Evolutionary conservation across 2,888 invertebrate species (phyloP).

Genomic region (Orthonychiurus folsomi): DNA sequence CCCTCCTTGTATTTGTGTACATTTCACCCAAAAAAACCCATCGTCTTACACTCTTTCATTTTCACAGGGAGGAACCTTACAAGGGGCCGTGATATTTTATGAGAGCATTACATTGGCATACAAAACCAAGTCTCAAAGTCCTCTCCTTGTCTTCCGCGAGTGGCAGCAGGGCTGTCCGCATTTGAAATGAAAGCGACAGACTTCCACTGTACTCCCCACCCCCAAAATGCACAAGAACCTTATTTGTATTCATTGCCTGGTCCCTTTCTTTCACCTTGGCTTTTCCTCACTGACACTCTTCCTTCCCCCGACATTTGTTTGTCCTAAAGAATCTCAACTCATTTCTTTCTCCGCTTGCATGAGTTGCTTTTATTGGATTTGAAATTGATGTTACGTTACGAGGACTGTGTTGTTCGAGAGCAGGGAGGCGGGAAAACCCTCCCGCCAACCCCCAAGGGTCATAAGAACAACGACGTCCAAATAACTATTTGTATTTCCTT

Average conservation of each 20-base stretch:
- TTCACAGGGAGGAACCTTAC: not conserved
- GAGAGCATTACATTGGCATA: not conserved
- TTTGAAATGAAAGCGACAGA: not conserved
- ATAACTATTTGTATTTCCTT: not conserved
- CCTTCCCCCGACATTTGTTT: not conserved
- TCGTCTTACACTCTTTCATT: not conserved
- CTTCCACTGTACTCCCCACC: not conserved
- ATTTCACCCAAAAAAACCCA: not conserved
- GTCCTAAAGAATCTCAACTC: conserved; percentile 3
- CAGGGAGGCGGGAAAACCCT: not conserved
- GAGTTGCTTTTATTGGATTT: conserved; percentile 1
- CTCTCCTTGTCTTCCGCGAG: no score
- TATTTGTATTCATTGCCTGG: conserved; percentile 2
- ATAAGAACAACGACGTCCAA: not conserved
- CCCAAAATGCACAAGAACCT: no score
- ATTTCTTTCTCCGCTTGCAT: not conserved
- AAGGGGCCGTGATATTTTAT: not conserved
- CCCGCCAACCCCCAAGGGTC: not conserved
- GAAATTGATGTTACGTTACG: not conserved
- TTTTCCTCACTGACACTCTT: not conserved
- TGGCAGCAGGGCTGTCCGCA: not conserved
- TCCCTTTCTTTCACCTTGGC: conserved; percentile 7
- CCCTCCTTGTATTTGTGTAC: no score
- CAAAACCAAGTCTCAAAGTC: not conserved
- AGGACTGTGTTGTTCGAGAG: not conserved